These are phyloP conservation scores for Lysiphlebus fabarum DNA, from an alignment of 1,140 invertebrate genomes.

Conservation along the genomic window DNA sequence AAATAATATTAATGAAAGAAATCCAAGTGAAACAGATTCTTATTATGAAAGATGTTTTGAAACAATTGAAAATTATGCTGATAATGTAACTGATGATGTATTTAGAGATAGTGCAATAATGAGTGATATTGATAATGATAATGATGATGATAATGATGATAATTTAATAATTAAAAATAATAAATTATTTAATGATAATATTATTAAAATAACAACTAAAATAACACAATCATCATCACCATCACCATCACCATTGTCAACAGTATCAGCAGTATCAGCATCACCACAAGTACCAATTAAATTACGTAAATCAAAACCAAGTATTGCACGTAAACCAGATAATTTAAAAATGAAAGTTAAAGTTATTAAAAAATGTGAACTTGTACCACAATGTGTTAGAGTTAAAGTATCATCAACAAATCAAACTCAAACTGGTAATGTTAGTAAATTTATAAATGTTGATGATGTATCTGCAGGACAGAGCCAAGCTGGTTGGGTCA, in stretches of 20 bases:
- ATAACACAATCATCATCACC: too few species aligned
- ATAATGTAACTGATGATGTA: slow-evolving; percentile 59
- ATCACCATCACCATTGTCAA: slow-evolving; percentile 21
- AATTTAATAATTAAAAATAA: neutral
- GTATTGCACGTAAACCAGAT: slow-evolving; percentile 41
- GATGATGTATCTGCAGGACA: slow-evolving; percentile 49
- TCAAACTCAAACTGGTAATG: neutral
- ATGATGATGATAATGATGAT: slow-evolving; percentile 38
- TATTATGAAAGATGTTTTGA: slow-evolving; percentile 76
- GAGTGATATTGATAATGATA: slow-evolving; percentile 64
- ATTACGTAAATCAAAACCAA: slow-evolving; percentile 30
- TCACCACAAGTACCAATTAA: slow-evolving; percentile 50
- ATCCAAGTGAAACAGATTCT: slow-evolving; percentile 59
- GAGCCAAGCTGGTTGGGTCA: slow-evolving; percentile 52
- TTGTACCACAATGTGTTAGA: neutral
- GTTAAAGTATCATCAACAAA: slow-evolving; percentile 1
- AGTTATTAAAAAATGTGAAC: slow-evolving; percentile 10
- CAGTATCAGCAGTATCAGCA: too few species aligned
- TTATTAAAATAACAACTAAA: slow-evolving; percentile 35
- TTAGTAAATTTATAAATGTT: slow-evolving; percentile 5
- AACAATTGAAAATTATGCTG: slow-evolving; percentile 64
- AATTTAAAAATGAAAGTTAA: slow-evolving; percentile 32
- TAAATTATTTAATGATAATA: slow-evolving; percentile 16
- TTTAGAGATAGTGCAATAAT: slow-evolving; percentile 83
- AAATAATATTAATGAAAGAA: slow-evolving; percentile 20